Evolutionary conservation across 2,113 vertebrate species (phyloP).

Genomic region (Anser cygnoides): DNA sequence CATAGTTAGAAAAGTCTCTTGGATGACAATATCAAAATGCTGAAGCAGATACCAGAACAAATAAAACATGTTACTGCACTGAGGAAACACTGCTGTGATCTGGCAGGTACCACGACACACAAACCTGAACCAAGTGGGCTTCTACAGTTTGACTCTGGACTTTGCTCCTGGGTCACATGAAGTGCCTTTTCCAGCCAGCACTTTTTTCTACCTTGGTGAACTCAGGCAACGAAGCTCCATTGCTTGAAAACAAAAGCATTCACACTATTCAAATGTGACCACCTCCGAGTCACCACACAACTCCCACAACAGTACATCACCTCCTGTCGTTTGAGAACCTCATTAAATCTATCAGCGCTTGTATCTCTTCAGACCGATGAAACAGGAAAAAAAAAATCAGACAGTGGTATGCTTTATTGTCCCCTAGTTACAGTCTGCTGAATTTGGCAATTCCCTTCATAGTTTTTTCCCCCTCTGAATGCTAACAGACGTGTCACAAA

Average conservation of each 20-base stretch:
- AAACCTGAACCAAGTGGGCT: not conserved
- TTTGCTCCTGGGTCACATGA: not conserved
- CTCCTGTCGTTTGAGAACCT: not conserved
- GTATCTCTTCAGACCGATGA: not conserved
- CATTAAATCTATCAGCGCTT: not conserved
- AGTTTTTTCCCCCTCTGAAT: not conserved
- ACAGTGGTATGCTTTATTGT: not conserved
- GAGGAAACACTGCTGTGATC: not conserved
- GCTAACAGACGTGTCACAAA: not conserved
- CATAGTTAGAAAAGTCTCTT: not conserved
- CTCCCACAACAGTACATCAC: not conserved
- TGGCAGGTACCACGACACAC: not conserved
- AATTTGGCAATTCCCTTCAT: not conserved
- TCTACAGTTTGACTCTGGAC: not conserved
- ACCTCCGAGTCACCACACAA: not conserved
- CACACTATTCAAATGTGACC: not conserved
- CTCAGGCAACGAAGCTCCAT: not conserved
- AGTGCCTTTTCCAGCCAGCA: not conserved
- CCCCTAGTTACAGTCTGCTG: not conserved
- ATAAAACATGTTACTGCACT: not conserved
- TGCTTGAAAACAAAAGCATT: not conserved
- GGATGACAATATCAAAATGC: not conserved
- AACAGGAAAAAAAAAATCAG: not conserved
- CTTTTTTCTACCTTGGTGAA: not conserved
- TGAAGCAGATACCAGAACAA: not conserved